Evolutionary conservation across 2,888 invertebrate species (phyloP), one percentile per base, ranked within the genome.

Genomic region (Nudaria mundana): DNA sequence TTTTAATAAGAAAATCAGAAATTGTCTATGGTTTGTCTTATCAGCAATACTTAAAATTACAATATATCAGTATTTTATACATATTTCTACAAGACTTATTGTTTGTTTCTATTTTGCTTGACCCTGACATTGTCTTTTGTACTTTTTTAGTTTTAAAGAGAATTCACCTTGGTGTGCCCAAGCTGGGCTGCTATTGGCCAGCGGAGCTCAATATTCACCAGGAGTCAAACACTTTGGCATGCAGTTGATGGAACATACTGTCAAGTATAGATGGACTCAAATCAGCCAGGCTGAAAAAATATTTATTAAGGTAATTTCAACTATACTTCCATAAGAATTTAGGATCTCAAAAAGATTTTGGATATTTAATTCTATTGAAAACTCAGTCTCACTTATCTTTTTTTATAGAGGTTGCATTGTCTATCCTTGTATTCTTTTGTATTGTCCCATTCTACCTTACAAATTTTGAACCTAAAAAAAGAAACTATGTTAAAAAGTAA

Each of bases 231-330:
- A 97, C 73, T 97, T 97, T 85, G 98, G 98, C 0, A 87, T 98
- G 0, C 97, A 98, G 65, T 83, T 98, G 0, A 94, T 98, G 91
- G 98, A 98, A 74, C 95, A 98, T 68, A 95, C 95, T 36, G 94
- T 98, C 16, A 98, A 97, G 84, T 97, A 96, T 69, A 91, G 95
- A 44, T 98, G 98, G 98, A 95, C 95, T 44, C 94, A 94, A 60
- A 95, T 98, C 64, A 93, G 94, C 3, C 94, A 95, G 62, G 93
- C 93, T 38, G 96, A 97, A 66, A 98, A 97, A 79, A 89, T 96
- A 44, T 95, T 94, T 66, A 95, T 98, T 42, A 97, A 97, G 90
- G 92, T 92, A 74, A 63, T 49, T 38, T 5, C n/a, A 23, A 14
- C 3, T 8, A 11, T 1, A 3, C 2, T 29, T 5, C 7, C 10